Conservation (phyloP, 1,140 invertebrate genomes). For the Dendrolimus kikuchii region DNA sequence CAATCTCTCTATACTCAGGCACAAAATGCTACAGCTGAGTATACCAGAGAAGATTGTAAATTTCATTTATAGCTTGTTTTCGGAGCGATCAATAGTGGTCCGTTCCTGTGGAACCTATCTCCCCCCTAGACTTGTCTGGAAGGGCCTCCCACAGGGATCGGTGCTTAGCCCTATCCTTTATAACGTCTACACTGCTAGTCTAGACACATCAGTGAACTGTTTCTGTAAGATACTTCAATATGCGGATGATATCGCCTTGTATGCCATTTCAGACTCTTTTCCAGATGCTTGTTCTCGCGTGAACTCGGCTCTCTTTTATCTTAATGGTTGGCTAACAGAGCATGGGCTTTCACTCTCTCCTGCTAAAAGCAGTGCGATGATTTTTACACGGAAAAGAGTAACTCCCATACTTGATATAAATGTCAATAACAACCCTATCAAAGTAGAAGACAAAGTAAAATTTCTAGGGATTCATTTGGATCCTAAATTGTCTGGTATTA, state of each 20-base stretch:
- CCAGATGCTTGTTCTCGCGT: not conserved
- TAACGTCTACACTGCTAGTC: too few relatives aligned
- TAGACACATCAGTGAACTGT: not conserved
- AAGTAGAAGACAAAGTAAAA: too few relatives aligned
- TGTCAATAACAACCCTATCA: too few relatives aligned
- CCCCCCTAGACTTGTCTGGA: not conserved
- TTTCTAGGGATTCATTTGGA: too few relatives aligned
- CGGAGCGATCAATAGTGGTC: not conserved
- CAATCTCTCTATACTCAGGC: slow-evolving; percentile 9
- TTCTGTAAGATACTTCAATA: not conserved
- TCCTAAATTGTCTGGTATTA: not conserved
- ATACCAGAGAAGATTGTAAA: slow-evolving; percentile 6
- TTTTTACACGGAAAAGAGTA: not conserved
- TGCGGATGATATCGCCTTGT: not conserved
- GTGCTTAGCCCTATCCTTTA: too few relatives aligned
- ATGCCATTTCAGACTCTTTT: not conserved
- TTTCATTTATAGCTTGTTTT: not conserved
- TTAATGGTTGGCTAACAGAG: not conserved
- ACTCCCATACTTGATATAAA: too few relatives aligned
- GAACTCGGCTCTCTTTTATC: not conserved
- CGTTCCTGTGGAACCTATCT: not conserved
- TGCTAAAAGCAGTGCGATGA: not conserved
- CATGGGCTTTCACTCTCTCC: not conserved
- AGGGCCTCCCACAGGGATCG: too few relatives aligned
- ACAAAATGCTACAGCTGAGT: slow-evolving; percentile 10